Evolutionary conservation across 2,888 invertebrate species (phyloP).

Genomic region (Sminthurinus aureus): DNA sequence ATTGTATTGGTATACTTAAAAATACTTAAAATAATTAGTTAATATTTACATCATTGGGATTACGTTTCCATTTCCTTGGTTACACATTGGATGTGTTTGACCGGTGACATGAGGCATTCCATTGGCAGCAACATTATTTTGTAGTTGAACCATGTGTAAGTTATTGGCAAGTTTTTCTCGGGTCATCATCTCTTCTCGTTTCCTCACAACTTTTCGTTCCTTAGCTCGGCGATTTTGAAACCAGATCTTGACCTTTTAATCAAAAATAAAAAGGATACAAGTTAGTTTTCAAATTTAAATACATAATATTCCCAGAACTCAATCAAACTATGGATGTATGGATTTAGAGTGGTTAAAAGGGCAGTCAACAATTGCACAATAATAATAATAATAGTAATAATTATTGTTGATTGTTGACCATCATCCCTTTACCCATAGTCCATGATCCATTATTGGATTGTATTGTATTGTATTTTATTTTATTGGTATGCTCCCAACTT

Average conservation of each 20-base stretch:
- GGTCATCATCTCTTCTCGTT: constrained; percentile 76
- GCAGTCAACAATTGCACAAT: not conserved
- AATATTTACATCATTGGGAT: constrained; percentile 50
- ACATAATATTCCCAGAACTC: not conserved
- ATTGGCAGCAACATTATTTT: constrained; percentile 47
- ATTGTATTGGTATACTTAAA: no score
- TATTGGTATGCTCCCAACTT: no score
- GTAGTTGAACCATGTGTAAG: constrained; percentile 53
- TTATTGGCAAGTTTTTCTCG: constrained; percentile 67
- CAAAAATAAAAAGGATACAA: not conserved
- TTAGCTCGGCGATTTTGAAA: constrained; percentile 94
- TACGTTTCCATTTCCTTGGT: constrained; percentile 45
- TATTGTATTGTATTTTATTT: no score
- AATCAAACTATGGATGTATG: not conserved
- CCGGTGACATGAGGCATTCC: constrained; percentile 1
- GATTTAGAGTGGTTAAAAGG: not conserved
- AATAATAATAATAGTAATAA: no score
- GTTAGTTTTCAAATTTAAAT: not conserved
- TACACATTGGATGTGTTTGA: constrained; percentile 56
- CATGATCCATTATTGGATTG: no score
- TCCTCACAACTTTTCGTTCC: constrained; percentile 88
- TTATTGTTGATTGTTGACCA: no score
- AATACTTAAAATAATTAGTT: not conserved
- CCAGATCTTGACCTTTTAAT: constrained; percentile 76
- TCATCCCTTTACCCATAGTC: no score